Evolutionary conservation across 1,140 invertebrate species (phyloP), one percentile per base, ranked within the genome.

Genomic region (Neodiprion pinetum): DNA sequence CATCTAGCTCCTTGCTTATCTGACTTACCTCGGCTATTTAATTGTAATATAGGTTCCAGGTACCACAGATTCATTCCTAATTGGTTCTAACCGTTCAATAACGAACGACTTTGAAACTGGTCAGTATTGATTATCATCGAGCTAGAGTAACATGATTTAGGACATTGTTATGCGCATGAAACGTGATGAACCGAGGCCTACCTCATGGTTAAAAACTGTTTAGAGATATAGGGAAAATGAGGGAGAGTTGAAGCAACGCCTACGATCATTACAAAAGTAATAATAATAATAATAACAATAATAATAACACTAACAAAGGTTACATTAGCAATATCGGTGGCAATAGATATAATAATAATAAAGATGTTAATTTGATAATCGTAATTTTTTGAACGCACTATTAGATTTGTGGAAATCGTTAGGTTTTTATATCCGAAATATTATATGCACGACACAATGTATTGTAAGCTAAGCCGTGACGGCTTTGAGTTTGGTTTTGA

Each of bases 381-480:
- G 11, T 61, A 14, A 61, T 14, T 61, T 61, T 61, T 61, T 61
- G n/a, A 12, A 40, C n/a, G 53, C 53, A 61, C 53, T 61, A 61
- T 17, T 61, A 61, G 53, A 61, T 61, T 61, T 4, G 53, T 17
- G 53, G 53, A 61, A 61, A 61, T 61, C 53, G 53, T 61, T 61
- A 14, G 11, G 53, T 61, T 61, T 61, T 61, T 61, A 61, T 61
- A 61, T 61, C 53, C n/a, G 53, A 61, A 61, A 61, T 61, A 40
- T 40, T 40, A 17, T 61, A 61, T 14, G 11, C 53, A 61, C n/a
- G 53, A 61, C 53, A 61, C 11, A 61, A 61, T 61, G 53, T 61
- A 61, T 61, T 17, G 53, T 17, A 61, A 61, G 8, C 53, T 61
- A 14, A 61, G 53, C 53, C n/a, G 11, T 17, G n/a, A 61, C 4